phyloP scores from a whole-genome alignment of 2,888 invertebrate species.

The Parochlus steinenii region DNA sequence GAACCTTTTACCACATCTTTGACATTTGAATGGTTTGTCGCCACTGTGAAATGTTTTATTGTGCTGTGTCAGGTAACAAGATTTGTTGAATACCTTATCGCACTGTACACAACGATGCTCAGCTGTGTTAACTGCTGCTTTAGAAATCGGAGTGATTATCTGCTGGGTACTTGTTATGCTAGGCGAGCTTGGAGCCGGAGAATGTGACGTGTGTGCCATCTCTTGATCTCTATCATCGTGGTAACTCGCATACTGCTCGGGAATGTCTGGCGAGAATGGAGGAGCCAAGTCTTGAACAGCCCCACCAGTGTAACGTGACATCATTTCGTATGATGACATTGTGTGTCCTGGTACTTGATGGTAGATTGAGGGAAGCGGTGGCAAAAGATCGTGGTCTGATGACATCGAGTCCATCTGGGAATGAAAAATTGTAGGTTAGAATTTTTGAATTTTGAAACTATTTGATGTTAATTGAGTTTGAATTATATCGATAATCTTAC shows the following conservation, averaged over 20 bases:
- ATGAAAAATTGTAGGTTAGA: constrained; percentile 14
- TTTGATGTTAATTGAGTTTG: constrained; percentile 9
- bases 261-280: constrained; percentile 17
- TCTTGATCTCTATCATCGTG: too few species aligned
- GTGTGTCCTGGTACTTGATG: constrained; percentile 19
- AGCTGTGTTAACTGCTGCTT: constrained; percentile 21
- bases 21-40: constrained; percentile 71
- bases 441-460: too few species aligned
- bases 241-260: constrained; percentile 23
- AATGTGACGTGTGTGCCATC: constrained; percentile 13
- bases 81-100: constrained; percentile 68
- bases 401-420: constrained; percentile 35
- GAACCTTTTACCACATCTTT: constrained; percentile 72
- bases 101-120: constrained; percentile 62
- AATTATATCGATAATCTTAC: constrained; percentile 10
- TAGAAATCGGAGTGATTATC: constrained; percentile 18
- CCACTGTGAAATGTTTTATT: constrained; percentile 80
- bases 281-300: constrained; percentile 15
- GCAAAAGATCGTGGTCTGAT: constrained; percentile 18
- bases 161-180: constrained; percentile 1
- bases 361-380: constrained; percentile 9
- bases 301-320: constrained; percentile 18
- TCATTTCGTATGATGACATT: constrained; percentile 9
- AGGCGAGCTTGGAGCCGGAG: constrained; percentile 3
- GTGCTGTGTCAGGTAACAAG: constrained; percentile 79